Conservation (phyloP, 2,888 invertebrate species). For the Patella ulyssiponensis region DNA sequence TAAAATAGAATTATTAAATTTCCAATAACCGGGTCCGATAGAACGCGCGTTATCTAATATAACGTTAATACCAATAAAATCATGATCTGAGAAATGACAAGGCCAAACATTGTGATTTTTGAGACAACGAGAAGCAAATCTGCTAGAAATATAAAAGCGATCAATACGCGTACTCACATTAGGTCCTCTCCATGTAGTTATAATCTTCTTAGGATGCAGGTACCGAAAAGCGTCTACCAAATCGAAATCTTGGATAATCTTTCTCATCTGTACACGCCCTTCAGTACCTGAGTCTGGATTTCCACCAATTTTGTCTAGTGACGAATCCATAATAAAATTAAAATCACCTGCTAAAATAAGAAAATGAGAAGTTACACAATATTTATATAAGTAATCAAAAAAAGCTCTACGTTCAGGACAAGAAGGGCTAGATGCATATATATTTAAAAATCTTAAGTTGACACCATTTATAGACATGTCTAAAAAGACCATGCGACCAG, state of each 20-base stretch:
- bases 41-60: background rate
- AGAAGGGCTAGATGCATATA: conserved; percentile 23
- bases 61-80: background rate
- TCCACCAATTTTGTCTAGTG: conserved; percentile 31
- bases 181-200: background rate
- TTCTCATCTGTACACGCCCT: conserved; percentile 24
- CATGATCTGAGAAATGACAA: conserved; percentile 7
- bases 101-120: background rate
- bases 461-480: conserved; percentile 1
- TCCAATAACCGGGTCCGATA: background rate
- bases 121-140: no score
- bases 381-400: conserved; percentile 20
- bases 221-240: conserved; percentile 27
- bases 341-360: conserved; percentile 31
- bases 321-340: conserved; percentile 30
- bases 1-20: background rate
- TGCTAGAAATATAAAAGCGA: background rate
- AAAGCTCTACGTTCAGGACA: conserved; percentile 24
- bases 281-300: conserved; percentile 16
- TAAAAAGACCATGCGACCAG: conserved; percentile 16
- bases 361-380: conserved; percentile 26
- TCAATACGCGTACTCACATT: background rate
- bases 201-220: conserved; percentile 19
- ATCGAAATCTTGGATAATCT: conserved; percentile 23
- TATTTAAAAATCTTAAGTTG: conserved; percentile 17